These are phyloP conservation scores for Liposcelis brunnea DNA, from an alignment of 2,888 invertebrate species.

Conservation along the genomic window DNA sequence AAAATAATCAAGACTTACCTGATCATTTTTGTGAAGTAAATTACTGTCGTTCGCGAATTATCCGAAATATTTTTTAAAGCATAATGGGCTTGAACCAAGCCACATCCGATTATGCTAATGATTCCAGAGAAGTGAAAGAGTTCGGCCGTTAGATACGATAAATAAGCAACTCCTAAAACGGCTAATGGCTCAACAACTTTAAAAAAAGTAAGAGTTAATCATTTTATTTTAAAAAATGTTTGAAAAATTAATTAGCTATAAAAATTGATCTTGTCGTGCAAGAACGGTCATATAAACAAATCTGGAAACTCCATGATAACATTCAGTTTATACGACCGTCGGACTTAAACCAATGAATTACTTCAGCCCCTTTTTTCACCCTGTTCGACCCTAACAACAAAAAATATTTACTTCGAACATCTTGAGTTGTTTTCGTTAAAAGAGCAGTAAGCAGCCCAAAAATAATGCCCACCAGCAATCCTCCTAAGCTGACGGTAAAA, in stretches of 20 bases:
- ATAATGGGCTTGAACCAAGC: constrained; percentile 41
- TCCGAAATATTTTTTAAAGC: constrained; percentile 39
- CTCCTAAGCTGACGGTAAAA: constrained; percentile 33
- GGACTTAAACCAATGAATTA: too few relatives aligned
- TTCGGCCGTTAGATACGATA: constrained; percentile 40
- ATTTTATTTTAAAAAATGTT: too few relatives aligned
- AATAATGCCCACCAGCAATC: constrained; percentile 31
- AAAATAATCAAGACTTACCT: constrained; percentile 28
- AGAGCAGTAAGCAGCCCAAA: constrained; percentile 34
- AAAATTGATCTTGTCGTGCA: too few relatives aligned
- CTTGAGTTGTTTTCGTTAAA: constrained; percentile 29
- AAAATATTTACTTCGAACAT: constrained; percentile 34
- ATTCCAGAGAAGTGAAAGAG: constrained; percentile 42
- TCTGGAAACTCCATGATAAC: too few relatives aligned
- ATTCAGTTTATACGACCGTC: too few relatives aligned
- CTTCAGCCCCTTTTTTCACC: too few relatives aligned
- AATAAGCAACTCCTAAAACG: constrained; percentile 39
- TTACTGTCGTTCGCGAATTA: constrained; percentile 39
- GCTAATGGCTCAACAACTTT: constrained; percentile 39
- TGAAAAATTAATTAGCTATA: too few relatives aligned
- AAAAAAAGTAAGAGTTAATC: constrained; percentile 4
- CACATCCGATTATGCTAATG: constrained; percentile 39
- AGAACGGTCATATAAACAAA: too few relatives aligned
- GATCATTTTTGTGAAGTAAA: constrained; percentile 35
- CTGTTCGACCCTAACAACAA: too few relatives aligned